phyloP scores from a whole-genome alignment of 2,888 invertebrate genomes.

The Hypselothyrea guttata region DNA sequence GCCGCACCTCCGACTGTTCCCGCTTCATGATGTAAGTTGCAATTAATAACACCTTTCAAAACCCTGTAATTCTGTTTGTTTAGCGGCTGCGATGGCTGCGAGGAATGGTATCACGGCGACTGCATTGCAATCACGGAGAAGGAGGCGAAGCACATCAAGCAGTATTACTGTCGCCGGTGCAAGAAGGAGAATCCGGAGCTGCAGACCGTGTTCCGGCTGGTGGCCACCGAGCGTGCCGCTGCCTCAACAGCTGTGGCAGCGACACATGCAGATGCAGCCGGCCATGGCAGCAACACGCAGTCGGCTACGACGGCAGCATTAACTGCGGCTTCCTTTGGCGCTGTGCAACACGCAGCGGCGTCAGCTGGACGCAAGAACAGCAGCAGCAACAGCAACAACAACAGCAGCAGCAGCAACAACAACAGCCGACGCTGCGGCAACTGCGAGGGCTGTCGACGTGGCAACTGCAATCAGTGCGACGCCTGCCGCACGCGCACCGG shows the following conservation, averaged over 20 bases:
- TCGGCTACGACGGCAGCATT: background rate
- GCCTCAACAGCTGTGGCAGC: conserved; percentile 25
- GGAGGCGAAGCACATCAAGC: conserved; percentile 95
- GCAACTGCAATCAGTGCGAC: conserved; percentile 81
- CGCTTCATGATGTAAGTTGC: conserved; percentile 97
- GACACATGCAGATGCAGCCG: conserved; percentile 11
- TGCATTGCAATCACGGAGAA: conserved; percentile 97
- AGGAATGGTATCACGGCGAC: conserved; percentile 99
- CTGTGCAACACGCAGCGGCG: background rate
- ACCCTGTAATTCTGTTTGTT: background rate
- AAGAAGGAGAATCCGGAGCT: conserved; percentile 91
- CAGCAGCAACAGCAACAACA: conserved; percentile 17
- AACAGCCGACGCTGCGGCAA: conserved; percentile 85
- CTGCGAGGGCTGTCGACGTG: conserved; percentile 87
- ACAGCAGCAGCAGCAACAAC: conserved; percentile 48
- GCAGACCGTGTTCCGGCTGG: conserved; percentile 83
- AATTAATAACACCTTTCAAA: background rate
- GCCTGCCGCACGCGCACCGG: conserved; percentile 79
- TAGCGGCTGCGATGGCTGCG: conserved; percentile 97
- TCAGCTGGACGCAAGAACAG: background rate
- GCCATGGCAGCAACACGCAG: background rate
- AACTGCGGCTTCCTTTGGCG: too few relatives aligned
- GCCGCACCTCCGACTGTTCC: conserved; percentile 95
- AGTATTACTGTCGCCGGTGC: conserved; percentile 95
- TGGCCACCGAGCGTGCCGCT: conserved; percentile 73